Evolutionary conservation across 2,113 vertebrate genomes (phyloP).

Genomic region (Rhodinocichla rosea): DNA sequence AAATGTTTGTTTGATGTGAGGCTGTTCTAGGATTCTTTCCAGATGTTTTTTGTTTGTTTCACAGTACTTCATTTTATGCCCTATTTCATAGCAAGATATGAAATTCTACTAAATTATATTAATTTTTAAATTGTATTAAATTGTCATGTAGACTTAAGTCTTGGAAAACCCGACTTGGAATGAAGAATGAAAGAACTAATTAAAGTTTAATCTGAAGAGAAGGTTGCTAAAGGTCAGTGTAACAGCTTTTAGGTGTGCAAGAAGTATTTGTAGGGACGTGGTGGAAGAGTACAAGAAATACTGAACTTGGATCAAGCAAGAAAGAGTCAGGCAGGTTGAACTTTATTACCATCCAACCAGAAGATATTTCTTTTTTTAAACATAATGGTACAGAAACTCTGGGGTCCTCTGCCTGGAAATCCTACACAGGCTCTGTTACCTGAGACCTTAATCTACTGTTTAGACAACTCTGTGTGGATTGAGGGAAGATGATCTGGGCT

Average conservation of each 20-base stretch:
- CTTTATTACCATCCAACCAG: not conserved
- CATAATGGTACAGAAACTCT: not conserved
- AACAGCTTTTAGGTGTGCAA: not conserved
- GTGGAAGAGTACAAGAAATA: not conserved
- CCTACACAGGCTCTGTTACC: not conserved
- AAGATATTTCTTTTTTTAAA: not conserved
- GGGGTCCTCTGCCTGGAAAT: not conserved
- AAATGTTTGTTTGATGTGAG: not conserved
- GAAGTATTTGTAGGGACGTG: not conserved
- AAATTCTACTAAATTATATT: not conserved
- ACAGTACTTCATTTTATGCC: not conserved
- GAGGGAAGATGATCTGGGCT: not conserved
- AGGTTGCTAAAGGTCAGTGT: not conserved
- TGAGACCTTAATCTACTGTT: not conserved
- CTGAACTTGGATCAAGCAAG: not conserved
- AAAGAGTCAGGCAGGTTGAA: not conserved
- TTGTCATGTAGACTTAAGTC: not conserved
- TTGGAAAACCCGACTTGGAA: not conserved
- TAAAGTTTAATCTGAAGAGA: not conserved
- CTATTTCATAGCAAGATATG: not conserved
- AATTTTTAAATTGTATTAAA: not conserved
- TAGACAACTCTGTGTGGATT: not conserved
- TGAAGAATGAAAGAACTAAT: not conserved
- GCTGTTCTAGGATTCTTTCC: not conserved
- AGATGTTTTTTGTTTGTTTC: not conserved